A percentile compares a stretch with the other conserved stretches of the same genome.
Conservation (phyloP, 2,113 vertebrate genomes). For the Oreocharis arfaki region DNA sequence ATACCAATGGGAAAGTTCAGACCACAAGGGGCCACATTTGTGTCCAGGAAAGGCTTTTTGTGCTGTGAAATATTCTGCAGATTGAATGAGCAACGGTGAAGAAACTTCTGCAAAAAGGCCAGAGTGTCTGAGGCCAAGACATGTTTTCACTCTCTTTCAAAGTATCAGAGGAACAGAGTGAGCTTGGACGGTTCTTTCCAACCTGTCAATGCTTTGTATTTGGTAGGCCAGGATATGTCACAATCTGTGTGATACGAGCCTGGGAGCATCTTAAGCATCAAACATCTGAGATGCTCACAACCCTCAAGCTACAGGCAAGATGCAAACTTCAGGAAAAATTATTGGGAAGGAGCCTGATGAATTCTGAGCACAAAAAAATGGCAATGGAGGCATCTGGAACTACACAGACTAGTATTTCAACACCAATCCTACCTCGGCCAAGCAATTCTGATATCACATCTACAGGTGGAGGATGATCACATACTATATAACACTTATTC, state of each 20-base stretch:
- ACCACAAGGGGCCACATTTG: neutral
- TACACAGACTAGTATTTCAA: neutral
- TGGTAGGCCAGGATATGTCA: neutral
- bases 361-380: neutral
- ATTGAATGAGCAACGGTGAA: neutral
- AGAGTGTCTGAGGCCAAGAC: neutral
- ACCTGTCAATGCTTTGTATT: neutral
- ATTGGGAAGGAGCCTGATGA: neutral
- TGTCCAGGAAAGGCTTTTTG: neutral
- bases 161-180: neutral
- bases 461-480: neutral
- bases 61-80: neutral
- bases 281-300: neutral
- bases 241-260: neutral
- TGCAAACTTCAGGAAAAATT: neutral
- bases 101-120: neutral
- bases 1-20: fast-evolving
- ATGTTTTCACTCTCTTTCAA: neutral
- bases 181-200: neutral
- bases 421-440: neutral
- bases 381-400: neutral
- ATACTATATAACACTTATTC: neutral
- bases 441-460: neutral
- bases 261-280: neutral
- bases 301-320: neutral